A percentile compares a stretch with the other conserved stretches of the same genome.
Conservation (phyloP, 1,140 invertebrate species). For the Atta colombica region DNA sequence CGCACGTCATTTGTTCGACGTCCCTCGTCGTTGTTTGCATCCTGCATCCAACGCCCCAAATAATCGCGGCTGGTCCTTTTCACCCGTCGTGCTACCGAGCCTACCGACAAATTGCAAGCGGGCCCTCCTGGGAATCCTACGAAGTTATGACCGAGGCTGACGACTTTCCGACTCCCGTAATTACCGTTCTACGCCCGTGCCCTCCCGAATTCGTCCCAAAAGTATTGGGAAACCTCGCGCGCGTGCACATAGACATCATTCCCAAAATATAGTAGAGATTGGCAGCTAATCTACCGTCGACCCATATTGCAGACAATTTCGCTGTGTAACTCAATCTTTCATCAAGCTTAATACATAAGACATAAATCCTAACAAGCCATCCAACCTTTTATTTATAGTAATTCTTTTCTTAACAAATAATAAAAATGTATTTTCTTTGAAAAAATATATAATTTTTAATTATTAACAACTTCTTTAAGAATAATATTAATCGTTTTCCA, state of each 20-base stretch:
- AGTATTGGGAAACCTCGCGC: slow-evolving; percentile 70
- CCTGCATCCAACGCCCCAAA: slow-evolving; percentile 79
- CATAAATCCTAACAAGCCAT: not conserved
- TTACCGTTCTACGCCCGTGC: slow-evolving; percentile 81
- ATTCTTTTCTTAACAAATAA: not conserved
- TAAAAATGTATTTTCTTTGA: not conserved
- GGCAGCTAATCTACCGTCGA: slow-evolving; percentile 48
- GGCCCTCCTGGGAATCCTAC: slow-evolving; percentile 77
- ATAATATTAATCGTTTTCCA: not conserved
- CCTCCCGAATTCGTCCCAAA: slow-evolving; percentile 73
- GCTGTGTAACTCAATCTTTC: slow-evolving; percentile 13
- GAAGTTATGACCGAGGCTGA: slow-evolving; percentile 82
- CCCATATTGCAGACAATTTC: slow-evolving; percentile 40
- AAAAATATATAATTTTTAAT: not conserved
- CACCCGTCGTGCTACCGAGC: slow-evolving; percentile 68
- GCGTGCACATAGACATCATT: slow-evolving; percentile 53
- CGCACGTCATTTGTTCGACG: slow-evolving; percentile 79
- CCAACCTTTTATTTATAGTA: not conserved
- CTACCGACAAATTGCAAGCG: slow-evolving; percentile 82
- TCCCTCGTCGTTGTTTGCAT: slow-evolving; percentile 78
- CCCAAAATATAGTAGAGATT: slow-evolving; percentile 61
- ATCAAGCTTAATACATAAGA: slow-evolving; percentile 31
- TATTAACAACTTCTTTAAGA: not conserved
- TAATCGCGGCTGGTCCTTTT: slow-evolving; percentile 80
- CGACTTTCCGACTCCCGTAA: slow-evolving; percentile 83